These are phyloP conservation scores for Drosophila paucipuncta DNA, from an alignment of 2,888 invertebrate species.

Conservation along the genomic window DNA sequence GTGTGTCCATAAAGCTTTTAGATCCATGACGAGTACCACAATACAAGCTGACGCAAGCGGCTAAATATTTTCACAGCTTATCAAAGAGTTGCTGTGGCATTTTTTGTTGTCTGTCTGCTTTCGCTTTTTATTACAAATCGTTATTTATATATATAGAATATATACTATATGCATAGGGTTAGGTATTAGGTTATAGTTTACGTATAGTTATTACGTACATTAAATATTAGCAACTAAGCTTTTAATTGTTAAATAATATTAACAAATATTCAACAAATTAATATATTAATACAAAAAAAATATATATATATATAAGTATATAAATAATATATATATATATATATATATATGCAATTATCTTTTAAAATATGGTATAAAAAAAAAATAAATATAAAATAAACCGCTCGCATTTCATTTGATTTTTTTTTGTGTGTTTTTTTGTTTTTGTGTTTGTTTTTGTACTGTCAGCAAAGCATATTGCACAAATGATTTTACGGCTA, in stretches of 20 bases:
- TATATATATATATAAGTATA: not conserved
- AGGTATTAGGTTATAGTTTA: slow-evolving; percentile 24
- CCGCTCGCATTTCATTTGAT: slow-evolving; percentile 13
- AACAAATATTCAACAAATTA: slow-evolving; percentile 70
- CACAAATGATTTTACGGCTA: slow-evolving; percentile 43
- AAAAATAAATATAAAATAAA: slow-evolving; percentile 19
- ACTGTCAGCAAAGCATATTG: slow-evolving; percentile 51
- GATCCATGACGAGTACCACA: not conserved
- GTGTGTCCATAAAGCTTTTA: not conserved
- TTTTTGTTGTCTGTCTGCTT: slow-evolving; percentile 48
- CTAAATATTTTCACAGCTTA: slow-evolving; percentile 66
- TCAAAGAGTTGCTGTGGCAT: slow-evolving; percentile 37
- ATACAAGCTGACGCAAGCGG: slow-evolving; percentile 64
- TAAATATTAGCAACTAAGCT: slow-evolving; percentile 45
- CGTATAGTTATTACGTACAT: slow-evolving; percentile 32
- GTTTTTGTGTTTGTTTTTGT: slow-evolving; percentile 32
- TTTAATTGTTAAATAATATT: slow-evolving; percentile 61
- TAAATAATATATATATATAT: not conserved
- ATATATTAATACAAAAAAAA: slow-evolving; percentile 16
- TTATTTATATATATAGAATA: slow-evolving; percentile 40
- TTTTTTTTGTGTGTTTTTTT: not conserved
- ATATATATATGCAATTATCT: not conserved
- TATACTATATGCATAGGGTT: slow-evolving; percentile 3
- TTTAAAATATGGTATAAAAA: slow-evolving; percentile 36
- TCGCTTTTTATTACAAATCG: slow-evolving; percentile 57